These are phyloP conservation scores for Parochlus steinenii DNA, from an alignment of 2,888 invertebrate genomes.

Conservation along the genomic window DNA sequence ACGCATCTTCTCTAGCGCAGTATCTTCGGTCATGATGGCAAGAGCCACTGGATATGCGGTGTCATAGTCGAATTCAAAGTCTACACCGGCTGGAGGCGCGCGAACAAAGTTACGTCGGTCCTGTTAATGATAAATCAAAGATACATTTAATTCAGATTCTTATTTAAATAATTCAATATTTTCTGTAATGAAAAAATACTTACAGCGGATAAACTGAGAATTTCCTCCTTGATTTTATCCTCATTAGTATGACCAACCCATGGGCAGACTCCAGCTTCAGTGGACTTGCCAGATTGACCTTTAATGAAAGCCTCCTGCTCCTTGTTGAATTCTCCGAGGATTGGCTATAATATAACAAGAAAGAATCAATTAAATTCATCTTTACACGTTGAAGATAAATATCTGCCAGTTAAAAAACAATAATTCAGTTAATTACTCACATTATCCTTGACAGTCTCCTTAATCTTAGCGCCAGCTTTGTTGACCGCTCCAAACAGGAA, in stretches of 20 bases:
- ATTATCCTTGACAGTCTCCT: slow-evolving; percentile 92
- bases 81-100: slow-evolving; percentile 88
- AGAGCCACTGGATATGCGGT: slow-evolving; percentile 84
- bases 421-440: slow-evolving; percentile 38
- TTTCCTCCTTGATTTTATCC: slow-evolving; percentile 85
- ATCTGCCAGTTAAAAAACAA: background rate
- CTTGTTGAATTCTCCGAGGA: slow-evolving; percentile 91
- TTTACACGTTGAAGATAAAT: background rate
- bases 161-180: slow-evolving; percentile 6
- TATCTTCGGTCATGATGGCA: slow-evolving; percentile 88
- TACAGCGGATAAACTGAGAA: slow-evolving; percentile 79
- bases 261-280: slow-evolving; percentile 61
- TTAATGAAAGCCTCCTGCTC: slow-evolving; percentile 94
- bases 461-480: slow-evolving; percentile 90
- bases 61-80: slow-evolving; percentile 91
- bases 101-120: slow-evolving; percentile 96
- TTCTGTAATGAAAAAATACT: slow-evolving; percentile 20
- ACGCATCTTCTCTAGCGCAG: slow-evolving; percentile 94
- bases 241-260: slow-evolving; percentile 96
- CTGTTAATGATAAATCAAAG: slow-evolving; percentile 30
- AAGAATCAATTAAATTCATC: slow-evolving; percentile 6
- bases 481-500: slow-evolving; percentile 91
- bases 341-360: slow-evolving; percentile 46
- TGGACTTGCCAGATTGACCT: slow-evolving; percentile 56
- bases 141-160: background rate